Base-by-base conservation (phyloP, 1,140 invertebrate species). In the Drosophila busckii region DNA sequence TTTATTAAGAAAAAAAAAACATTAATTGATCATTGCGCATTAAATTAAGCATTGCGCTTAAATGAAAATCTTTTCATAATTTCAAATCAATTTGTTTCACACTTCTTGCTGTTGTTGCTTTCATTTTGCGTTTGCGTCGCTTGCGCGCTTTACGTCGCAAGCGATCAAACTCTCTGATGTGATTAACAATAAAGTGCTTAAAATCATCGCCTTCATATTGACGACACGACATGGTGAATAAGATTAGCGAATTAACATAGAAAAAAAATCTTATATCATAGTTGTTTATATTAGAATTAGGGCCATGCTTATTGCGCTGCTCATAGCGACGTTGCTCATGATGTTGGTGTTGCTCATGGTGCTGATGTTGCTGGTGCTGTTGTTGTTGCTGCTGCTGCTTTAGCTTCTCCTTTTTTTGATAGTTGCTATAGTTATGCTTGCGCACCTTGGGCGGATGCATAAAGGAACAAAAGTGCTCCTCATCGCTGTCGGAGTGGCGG, bases 251-350 rank as follows among this genome's bases (percentile, higher is more conserved):
- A 42, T 86, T 86, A 71, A 86, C 35, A 54, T 86, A 86, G 42
- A 86, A 82, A 84, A 86, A 86, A 68, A 86, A 80, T 68, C 75
- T 71, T 64, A 86, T 65, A 58, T 76, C 78, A 68, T 70, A 70
- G 9, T 71, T 67, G 49, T 66, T 37, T 26, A 56, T 52, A 54
- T 32, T 56, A 13, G 49, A 32, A 52, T 61, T 52, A 10, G 16
- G 25, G 25, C 53, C 26, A 23, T 56, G 6, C 4, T 48, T 28
- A 23, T 34, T n/a, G 16, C 17, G 5, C n/a, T 41, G 17, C 19
- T 49, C 20, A 4, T 42, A 7, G 9, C 13, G 17, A 17, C 44
- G 23, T 10, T 16, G 4, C 17, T 7, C 15, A 3, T 32, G 10
- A 1, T 17, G 34, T 8, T 53, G 17, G 5, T 46, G 48, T 0